Evolutionary conservation across 2,888 invertebrate genomes (phyloP), one percentile per base, ranked within the genome.

Genomic region (Seira sanloemensis): DNA sequence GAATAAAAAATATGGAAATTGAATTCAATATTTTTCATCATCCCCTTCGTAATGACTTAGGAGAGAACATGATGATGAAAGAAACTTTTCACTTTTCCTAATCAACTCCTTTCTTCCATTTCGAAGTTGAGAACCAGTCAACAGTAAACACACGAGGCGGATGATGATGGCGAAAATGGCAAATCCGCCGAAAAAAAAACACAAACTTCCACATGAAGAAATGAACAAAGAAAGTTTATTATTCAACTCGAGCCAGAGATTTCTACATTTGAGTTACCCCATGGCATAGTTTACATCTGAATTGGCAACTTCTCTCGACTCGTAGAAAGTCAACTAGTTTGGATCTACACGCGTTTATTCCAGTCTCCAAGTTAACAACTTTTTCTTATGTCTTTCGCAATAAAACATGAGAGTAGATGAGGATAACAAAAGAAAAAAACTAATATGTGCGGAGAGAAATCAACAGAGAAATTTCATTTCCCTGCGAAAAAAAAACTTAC

Each of bases 41-140:
- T 68, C 21, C 19, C 12, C 62, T 4, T 62, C 62, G 23, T 12
- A 7, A 62, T 21, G 62, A 37, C 37, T 37, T n/a, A n/a, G n/a
- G 37, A 12, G 37, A 12, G 58, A 76, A 25, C 71, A 71, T 65
- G 25, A 76, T 75, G 71, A 77, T 65, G 75, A 75, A 74, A 80
- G 74, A 68, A 82, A 82, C 82, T 82, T 82, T 82, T 67, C 77
- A 77, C 76, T 82, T 72, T 82, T 77, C 76, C 65, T 82, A 82
- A 82, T 82, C 76, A 82, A 82, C 76, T 67, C 21, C 69, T 69
- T 26, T 37, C 46, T 25, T 46, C 69, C 18, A 67, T n/a, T 25
- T n/a, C 65, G 18, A 25, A 26, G 21, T 21, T 9, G n/a, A 24
- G 26, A 67, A 12, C n/a, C 26, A 26, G 25, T 67, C 67, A 67